A percentile compares a stretch with the other conserved stretches of the same genome.
phyloP scores from a whole-genome alignment of 2,113 vertebrate genomes.

The Phrynosoma platyrhinos region DNA sequence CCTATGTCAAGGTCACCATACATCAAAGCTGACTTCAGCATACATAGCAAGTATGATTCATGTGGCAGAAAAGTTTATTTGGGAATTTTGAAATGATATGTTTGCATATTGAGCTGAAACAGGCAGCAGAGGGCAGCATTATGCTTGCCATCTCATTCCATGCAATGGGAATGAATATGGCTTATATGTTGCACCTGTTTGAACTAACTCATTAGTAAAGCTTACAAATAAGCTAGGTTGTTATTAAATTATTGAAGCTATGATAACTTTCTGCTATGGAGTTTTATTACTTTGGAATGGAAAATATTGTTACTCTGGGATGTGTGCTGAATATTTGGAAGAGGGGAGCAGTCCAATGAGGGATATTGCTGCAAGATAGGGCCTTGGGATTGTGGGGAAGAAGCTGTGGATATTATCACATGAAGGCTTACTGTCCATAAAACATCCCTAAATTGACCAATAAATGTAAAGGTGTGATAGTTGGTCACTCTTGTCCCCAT shows the following conservation, averaged over 20 bases:
- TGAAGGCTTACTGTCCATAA: no score
- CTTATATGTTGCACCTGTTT: background rate
- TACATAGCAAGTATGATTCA: background rate
- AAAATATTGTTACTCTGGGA: background rate
- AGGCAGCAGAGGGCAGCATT: slow-evolving; percentile 70
- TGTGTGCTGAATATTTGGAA: slow-evolving; percentile 3
- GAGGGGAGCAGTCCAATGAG: background rate
- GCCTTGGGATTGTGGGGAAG: background rate
- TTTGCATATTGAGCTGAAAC: background rate
- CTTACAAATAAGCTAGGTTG: background rate
- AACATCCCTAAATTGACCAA: no score
- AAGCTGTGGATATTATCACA: background rate
- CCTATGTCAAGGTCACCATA: no score
- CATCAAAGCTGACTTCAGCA: no score
- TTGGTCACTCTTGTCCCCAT: no score
- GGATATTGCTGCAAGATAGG: background rate
- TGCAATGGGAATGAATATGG: background rate
- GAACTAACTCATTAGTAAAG: slow-evolving; percentile 13
- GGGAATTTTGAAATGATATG: background rate
- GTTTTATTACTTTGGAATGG: accelerated
- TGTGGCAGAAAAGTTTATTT: background rate
- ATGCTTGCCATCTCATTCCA: background rate
- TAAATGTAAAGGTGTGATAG: no score
- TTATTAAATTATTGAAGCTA: slow-evolving; percentile 25
- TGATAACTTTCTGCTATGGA: background rate